phyloP scores from a whole-genome alignment of 53 echinoderm and acorn worm genomes.

The Mesocentrotus franciscanus region DNA sequence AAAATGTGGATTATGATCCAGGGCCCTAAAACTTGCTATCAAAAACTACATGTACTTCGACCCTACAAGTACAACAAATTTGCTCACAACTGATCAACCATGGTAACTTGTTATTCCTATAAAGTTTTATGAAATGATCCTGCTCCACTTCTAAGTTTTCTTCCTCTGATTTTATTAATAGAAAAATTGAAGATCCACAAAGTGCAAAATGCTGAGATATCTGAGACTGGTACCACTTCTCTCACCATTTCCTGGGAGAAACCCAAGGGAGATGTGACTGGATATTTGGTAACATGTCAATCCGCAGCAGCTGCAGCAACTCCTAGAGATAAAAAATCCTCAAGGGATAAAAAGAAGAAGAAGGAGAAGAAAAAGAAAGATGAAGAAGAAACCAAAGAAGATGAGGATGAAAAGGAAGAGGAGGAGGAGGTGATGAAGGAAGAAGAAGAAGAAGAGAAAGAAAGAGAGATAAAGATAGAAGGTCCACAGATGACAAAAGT shows the following conservation, averaged over 20 bases:
- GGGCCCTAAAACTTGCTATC: too few species aligned
- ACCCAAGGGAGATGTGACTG: conserved; percentile 70
- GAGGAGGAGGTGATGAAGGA: conserved; percentile 21
- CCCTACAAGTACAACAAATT: too few species aligned
- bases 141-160: too few species aligned
- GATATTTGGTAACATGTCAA: conserved; percentile 65
- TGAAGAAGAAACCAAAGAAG: conserved; percentile 35
- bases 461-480: conserved; percentile 63
- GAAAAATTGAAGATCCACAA: conserved; percentile 51
- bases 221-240: conserved; percentile 67
- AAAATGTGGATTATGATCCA: not conserved
- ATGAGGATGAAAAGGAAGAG: not conserved
- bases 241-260: conserved; percentile 72
- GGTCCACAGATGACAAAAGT: conserved; percentile 60
- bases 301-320: conserved; percentile 39
- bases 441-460: conserved; percentile 33
- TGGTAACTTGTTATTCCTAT: too few species aligned
- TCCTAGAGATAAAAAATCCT: conserved; percentile 45
- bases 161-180: not conserved
- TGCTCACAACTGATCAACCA: too few species aligned
- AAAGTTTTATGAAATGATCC: too few species aligned
- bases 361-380: conserved; percentile 39
- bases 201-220: conserved; percentile 63
- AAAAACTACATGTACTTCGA: too few species aligned
- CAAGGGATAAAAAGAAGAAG: conserved; percentile 52